These are phyloP conservation scores for Campylorhamphus procurvoides DNA, from an alignment of 2,113 vertebrate species.

Conservation along the genomic window DNA sequence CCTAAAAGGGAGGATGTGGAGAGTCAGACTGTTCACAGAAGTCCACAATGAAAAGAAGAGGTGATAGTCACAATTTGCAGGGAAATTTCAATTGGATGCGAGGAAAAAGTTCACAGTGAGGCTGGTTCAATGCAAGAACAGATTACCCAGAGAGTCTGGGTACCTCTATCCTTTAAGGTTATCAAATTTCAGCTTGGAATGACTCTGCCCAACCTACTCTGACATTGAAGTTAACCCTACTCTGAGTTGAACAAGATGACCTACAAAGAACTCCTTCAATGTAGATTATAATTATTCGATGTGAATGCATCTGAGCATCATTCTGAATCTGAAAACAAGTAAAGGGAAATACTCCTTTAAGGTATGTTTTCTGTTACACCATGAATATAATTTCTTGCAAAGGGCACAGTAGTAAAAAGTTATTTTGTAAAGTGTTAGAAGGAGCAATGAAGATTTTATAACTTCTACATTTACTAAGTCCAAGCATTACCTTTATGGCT, in stretches of 20 bases:
- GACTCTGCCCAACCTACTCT: neutral
- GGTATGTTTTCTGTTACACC: neutral
- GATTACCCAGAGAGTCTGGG: neutral
- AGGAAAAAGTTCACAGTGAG: neutral
- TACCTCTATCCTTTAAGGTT: neutral
- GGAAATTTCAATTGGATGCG: neutral
- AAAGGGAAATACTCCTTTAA: neutral
- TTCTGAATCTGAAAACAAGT: neutral
- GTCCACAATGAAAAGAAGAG: neutral
- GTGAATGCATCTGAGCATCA: neutral
- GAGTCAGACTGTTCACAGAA: neutral
- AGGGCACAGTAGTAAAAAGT: neutral
- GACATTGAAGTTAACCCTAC: neutral
- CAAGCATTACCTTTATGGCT: neutral
- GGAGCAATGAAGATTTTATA: slow-evolving; percentile 2
- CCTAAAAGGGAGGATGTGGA: neutral
- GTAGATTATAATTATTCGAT: neutral
- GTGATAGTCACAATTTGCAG: neutral
- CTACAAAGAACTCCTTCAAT: neutral
- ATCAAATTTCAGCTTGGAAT: neutral
- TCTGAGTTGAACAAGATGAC: neutral
- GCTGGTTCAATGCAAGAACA: neutral
- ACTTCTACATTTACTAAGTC: neutral
- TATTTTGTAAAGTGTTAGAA: slow-evolving; percentile 12
- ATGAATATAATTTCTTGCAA: slow-evolving; percentile 1